Evolutionary conservation across 2,113 vertebrate species (phyloP).

Genomic region (Vombatus ursinus): DNA sequence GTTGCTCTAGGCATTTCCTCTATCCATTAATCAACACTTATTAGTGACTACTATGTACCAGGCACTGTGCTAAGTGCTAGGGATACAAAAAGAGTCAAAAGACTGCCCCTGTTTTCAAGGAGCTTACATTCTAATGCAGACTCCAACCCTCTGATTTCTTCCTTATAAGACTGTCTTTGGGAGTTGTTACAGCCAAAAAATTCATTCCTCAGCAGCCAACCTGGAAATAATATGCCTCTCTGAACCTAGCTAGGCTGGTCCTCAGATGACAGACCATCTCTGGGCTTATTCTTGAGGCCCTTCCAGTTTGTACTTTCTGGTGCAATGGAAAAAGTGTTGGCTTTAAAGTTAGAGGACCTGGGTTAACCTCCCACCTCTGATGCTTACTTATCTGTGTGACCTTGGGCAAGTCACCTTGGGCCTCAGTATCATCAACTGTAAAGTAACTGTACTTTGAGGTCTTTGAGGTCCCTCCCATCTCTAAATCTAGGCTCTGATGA

Average conservation of each 20-base stretch:
- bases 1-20: too few species aligned
- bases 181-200: not conserved
- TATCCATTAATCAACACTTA: not conserved
- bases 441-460: too few species aligned
- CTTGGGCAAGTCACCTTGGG: too few species aligned
- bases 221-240: not conserved
- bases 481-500: too few species aligned
- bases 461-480: too few species aligned
- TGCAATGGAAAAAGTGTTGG: not conserved
- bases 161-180: not conserved
- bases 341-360: not conserved
- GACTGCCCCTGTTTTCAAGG: not conserved
- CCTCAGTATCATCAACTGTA: too few species aligned
- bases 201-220: not conserved
- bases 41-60: not conserved
- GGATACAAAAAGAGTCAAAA: not conserved
- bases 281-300: not conserved
- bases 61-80: not conserved
- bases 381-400: too few species aligned
- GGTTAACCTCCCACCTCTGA: too few species aligned
- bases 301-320: not conserved
- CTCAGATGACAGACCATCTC: not conserved
- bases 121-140: not conserved
- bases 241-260: not conserved
- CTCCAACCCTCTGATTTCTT: not conserved